phyloP scores from a whole-genome alignment of 2,797 vertebrate genomes.

The Mus spretus region DNA sequence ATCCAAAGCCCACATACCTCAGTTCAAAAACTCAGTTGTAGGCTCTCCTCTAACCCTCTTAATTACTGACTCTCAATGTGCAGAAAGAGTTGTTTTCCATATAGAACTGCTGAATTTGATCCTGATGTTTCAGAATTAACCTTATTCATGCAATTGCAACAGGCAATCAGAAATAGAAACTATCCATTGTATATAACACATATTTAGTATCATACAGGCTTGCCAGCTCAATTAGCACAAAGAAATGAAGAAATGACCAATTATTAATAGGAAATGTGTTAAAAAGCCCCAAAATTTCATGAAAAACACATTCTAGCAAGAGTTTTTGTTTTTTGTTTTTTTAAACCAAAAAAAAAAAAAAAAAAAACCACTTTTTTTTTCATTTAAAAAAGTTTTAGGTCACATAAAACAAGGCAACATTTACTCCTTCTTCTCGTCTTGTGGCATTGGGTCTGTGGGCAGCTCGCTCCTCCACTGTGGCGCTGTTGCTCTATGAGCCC shows the following conservation, averaged over 20 bases:
- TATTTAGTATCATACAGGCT: not conserved
- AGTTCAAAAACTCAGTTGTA: not conserved
- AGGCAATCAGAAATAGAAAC: not conserved
- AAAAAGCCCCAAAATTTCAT: not conserved
- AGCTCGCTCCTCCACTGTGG: too few species aligned
- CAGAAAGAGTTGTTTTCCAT: not conserved
- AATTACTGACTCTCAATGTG: not conserved
- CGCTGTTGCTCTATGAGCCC: too few species aligned
- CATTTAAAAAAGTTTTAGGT: too few species aligned
- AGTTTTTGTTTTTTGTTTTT: too few species aligned
- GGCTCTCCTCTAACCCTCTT: not conserved
- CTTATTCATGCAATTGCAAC: not conserved
- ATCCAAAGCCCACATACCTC: not conserved
- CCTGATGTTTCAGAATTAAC: not conserved
- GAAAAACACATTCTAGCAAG: not conserved
- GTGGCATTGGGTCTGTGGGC: too few species aligned
- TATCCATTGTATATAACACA: not conserved
- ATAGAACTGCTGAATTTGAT: not conserved
- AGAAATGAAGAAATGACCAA: not conserved
- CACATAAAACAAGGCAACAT: too few species aligned
- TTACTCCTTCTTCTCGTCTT: too few species aligned
- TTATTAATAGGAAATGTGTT: not conserved
- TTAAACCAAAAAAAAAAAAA: too few species aligned
- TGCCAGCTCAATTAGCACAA: not conserved
- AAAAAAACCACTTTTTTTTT: too few species aligned